Base-by-base conservation (phyloP, 64 coral and sea anemone species). In the Trachythela sp. region DNA sequence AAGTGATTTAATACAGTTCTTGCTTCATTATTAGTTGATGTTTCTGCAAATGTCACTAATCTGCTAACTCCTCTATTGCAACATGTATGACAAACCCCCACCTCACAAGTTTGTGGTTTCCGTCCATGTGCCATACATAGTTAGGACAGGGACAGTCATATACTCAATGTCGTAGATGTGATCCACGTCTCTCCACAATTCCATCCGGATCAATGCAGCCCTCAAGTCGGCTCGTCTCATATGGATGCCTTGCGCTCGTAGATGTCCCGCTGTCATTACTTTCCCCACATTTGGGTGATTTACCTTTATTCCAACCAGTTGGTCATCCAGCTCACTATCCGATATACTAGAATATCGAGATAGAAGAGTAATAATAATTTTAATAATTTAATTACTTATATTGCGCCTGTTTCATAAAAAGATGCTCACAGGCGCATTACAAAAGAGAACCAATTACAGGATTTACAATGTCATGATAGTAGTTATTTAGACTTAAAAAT, bases 41-140 rank as follows among this genome's bases (percentile, higher is more conserved):
- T 70, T 77, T 89, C 39, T 43, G 64, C 87, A 77, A 76, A 89
- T 72, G 70, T 89, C 24, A 89, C 43, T 40, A 89, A 33, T 77
- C 87, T 49, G 87, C 64, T 89, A 48, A 89, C 41, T 64, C 87
- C 76, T 89, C 70, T 43, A 89, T 89, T 37, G 87, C 87, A 41
- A 89, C 70, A 50, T 89, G 87, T 72, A 77, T 77, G 41, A 89
- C 87, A 52, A 80, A 89, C 33, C 87, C 68, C 87, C 87, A 89
- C 38, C 40, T 39, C 39, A 77, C 70, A 43, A 89, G 70, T 89
- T 89, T 89, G 87, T 89, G 75, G 75, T 80, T 80, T 37, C 75
- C 75, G 34, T 80, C 75, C 37, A 80, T 80, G 30, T 80, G 75
- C 68, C 87, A 89, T 50, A 89, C 87, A 88, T 88, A 88, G 42